Evolutionary conservation across 2,888 invertebrate species (phyloP), one percentile per base, ranked within the genome.

Genomic region (Sarcophaga carnaria): DNA sequence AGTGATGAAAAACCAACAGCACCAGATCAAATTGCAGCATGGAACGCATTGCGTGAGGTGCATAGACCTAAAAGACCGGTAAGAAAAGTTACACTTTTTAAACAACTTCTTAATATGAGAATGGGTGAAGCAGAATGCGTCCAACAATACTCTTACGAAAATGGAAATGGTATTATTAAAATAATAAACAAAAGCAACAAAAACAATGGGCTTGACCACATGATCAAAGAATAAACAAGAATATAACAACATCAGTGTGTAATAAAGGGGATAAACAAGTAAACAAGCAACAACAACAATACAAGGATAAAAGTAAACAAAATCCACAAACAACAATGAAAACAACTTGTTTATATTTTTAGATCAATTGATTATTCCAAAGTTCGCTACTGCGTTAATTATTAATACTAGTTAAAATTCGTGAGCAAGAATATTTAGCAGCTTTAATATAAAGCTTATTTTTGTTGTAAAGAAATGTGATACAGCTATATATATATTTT

Each of bases 311-410:
- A 22, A 22, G 22, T 22, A 22, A 22, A 22, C 22, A 22, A 22
- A 22, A 1, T 22, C 22, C 22, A 22, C 22, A 22, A 22, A 22
- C 22, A 22, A 25, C 22, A 22, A 22, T 22, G 22, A 22, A 22
- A 22, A 22, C 22, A 22, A 22, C 22, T 22, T 22, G 22, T 22
- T 22, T 22, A 22, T 22, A 22, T 22, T 22, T 22, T 22, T 22
- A 22, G 22, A 22, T 22, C 72, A 87, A 80, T 86, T 86, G 83
- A 83, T 86, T 86, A 83, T 83, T 83, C 80, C 81, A 84, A 84
- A 84, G 83, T 75, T 74, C 74, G 25, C 59, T 14, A n/a, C 60
- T 64, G 59, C 66, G 10, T 77, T 37, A 67, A 64, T 80, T 66
- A 5, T 77, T 59, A 8, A 71, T 37, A 62, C 47, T 59, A n/a